Conservation (phyloP, 2,797 vertebrate genomes). For the Coilia nasus region DNA sequence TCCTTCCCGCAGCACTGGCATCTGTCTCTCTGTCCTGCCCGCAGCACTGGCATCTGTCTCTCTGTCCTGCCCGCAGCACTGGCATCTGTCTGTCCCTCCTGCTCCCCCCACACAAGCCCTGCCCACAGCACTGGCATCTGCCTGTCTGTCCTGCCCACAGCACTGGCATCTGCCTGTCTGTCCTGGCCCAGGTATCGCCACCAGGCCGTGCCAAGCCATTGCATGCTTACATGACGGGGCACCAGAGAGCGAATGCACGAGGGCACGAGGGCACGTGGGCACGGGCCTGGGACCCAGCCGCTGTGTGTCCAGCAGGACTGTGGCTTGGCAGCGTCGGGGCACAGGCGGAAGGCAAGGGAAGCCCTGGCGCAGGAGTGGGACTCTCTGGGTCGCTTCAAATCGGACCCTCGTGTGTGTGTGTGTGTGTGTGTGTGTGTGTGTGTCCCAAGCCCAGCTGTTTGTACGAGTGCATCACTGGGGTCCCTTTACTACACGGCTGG, state of each 20-base stretch:
- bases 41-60: neutral
- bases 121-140: too few species aligned
- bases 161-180: neutral
- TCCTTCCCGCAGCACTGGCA: too few species aligned
- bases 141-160: too few species aligned
- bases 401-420: constrained; percentile 22
- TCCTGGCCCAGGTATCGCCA: too few species aligned
- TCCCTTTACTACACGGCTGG: constrained; percentile 67
- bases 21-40: neutral
- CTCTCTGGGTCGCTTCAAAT: neutral
- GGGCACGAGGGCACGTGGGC: too few species aligned
- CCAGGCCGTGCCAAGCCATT: too few species aligned
- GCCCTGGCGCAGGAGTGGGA: neutral
- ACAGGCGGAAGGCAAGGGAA: neutral
- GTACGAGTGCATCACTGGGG: neutral
- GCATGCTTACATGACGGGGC: neutral
- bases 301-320: neutral
- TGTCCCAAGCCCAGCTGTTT: neutral
- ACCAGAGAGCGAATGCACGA: neutral
- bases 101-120: too few species aligned
- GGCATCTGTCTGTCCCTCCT: too few species aligned
- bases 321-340: neutral
- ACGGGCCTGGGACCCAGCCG: neutral
- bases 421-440: constrained; percentile 21
- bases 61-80: too few species aligned